Conservation (phyloP, 2,888 invertebrate genomes). For the Amphipoea oculea region DNA sequence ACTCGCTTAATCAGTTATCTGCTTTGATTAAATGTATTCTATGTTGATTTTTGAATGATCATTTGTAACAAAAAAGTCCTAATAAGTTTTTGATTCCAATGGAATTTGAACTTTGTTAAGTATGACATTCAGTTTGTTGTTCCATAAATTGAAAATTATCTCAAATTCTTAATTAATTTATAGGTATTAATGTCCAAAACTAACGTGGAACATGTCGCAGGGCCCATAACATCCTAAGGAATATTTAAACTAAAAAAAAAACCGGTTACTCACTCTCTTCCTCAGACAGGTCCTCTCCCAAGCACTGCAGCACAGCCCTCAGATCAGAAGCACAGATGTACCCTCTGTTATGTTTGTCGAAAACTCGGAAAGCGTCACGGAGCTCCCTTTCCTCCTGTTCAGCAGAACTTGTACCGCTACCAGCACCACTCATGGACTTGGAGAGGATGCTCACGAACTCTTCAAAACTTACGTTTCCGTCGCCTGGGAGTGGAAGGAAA, state of each 20-base stretch:
- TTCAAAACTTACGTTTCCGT: slow-evolving; percentile 96
- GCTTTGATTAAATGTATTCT: background rate
- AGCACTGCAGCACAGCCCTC: slow-evolving; percentile 96
- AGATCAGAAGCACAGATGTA: slow-evolving; percentile 97
- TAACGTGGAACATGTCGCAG: background rate
- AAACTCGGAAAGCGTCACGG: slow-evolving; percentile 96
- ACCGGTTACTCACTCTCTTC: slow-evolving; percentile 94
- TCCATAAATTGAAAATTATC: too few relatives aligned
- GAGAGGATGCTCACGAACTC: slow-evolving; percentile 96
- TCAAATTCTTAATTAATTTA: too few relatives aligned
- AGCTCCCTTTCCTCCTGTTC: slow-evolving; percentile 96
- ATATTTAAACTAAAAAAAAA: background rate
- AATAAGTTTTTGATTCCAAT: background rate
- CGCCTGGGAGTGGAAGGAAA: slow-evolving; percentile 89
- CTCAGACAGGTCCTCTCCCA: slow-evolving; percentile 96
- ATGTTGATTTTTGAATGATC: background rate
- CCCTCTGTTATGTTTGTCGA: slow-evolving; percentile 97
- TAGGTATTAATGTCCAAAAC: background rate
- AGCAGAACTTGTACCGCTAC: slow-evolving; percentile 91
- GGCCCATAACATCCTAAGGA: background rate
- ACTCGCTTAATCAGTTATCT: background rate
- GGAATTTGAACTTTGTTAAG: background rate
- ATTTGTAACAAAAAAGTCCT: background rate
- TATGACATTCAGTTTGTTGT: background rate
- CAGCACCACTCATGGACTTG: slow-evolving; percentile 92